These are phyloP conservation scores for Danio kyathit DNA, from an alignment of 2,797 vertebrate genomes.

Conservation along the genomic window DNA sequence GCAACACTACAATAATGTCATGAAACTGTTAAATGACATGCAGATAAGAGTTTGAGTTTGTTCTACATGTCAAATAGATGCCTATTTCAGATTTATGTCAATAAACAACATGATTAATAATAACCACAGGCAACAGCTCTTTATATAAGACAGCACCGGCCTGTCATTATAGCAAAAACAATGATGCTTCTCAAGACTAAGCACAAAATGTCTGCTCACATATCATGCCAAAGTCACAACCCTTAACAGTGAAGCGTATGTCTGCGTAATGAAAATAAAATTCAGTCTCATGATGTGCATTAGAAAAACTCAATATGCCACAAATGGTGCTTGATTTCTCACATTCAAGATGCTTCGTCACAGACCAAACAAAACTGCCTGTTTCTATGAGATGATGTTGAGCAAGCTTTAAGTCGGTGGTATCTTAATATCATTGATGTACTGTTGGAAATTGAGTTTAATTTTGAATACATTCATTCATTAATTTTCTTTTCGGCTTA, in stretches of 20 bases:
- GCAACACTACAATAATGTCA: not conserved
- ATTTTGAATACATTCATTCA: too few relatives aligned
- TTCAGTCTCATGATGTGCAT: slow-evolving; percentile 28
- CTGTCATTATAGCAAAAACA: slow-evolving; percentile 35
- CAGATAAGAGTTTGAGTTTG: not conserved
- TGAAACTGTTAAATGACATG: not conserved
- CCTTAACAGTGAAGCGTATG: slow-evolving; percentile 28
- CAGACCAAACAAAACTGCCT: not conserved
- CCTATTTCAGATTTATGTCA: not conserved
- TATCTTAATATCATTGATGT: too few relatives aligned
- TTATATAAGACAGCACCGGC: slow-evolving; percentile 10
- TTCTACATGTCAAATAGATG: not conserved
- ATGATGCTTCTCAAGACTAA: slow-evolving; percentile 26
- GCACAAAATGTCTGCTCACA: slow-evolving; percentile 12
- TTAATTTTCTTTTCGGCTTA: too few relatives aligned
- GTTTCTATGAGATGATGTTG: not conserved
- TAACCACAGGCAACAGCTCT: slow-evolving; percentile 17
- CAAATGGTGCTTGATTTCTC: not conserved
- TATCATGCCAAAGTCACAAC: slow-evolving; percentile 2
- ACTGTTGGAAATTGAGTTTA: too few relatives aligned
- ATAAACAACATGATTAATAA: slow-evolving; percentile 46
- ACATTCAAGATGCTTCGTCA: not conserved
- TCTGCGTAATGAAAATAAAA: slow-evolving; percentile 3
- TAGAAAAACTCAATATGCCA: slow-evolving; percentile 22
- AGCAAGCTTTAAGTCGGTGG: not conserved